Percentiles rank a stretch among this genome's conserved stretches.
These are phyloP conservation scores for Excalfactoria chinensis DNA, from an alignment of 2,113 vertebrate species.

Conservation along the genomic window DNA sequence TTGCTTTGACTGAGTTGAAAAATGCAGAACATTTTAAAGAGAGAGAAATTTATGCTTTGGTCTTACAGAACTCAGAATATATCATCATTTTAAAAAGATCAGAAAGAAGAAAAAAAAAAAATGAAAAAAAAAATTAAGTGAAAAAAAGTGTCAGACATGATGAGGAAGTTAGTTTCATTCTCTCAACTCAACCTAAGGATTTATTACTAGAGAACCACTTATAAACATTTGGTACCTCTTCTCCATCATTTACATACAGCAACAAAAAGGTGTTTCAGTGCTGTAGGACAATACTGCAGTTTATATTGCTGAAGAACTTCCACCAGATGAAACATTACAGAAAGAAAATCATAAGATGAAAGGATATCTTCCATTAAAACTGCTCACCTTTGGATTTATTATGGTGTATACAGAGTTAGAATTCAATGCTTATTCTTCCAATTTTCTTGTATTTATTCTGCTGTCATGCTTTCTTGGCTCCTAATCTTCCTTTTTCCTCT, in stretches of 20 bases:
- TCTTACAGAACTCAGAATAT: neutral
- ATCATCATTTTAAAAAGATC: neutral
- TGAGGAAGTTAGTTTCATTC: neutral
- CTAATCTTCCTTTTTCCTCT: constrained; percentile 16
- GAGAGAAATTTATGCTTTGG: neutral
- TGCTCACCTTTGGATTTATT: neutral
- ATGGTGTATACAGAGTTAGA: neutral
- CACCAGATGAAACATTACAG: neutral
- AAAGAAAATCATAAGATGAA: neutral
- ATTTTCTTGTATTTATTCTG: neutral
- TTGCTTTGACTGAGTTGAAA: neutral
- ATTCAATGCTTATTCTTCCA: neutral
- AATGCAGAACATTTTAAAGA: neutral
- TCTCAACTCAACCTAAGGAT: neutral
- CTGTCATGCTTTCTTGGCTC: neutral
- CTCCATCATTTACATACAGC: neutral
- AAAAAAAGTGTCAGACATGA: neutral
- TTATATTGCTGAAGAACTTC: neutral
- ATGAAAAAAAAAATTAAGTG: neutral
- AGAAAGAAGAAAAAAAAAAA: neutral
- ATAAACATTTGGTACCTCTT: neutral
- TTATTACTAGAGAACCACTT: neutral
- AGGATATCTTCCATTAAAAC: neutral
- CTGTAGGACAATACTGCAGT: neutral
- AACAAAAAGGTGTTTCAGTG: neutral